These are phyloP conservation scores for Aphis gossypii DNA, from an alignment of 1,140 invertebrate species.

Conservation along the genomic window DNA sequence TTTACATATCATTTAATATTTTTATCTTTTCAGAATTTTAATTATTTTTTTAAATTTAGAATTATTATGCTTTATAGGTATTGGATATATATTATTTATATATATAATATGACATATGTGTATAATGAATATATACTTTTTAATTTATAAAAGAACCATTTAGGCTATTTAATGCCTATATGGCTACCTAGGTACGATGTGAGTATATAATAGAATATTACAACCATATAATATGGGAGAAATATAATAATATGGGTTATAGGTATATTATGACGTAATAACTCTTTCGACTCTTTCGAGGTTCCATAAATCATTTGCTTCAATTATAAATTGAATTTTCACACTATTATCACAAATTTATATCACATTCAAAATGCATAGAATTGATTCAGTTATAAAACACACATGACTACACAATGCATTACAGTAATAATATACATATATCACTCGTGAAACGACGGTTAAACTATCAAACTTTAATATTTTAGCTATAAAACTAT, in stretches of 20 bases:
- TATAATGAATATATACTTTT: not conserved
- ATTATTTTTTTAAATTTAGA: not conserved
- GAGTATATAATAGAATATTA: not conserved
- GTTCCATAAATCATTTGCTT: slow-evolving; percentile 15
- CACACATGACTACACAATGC: slow-evolving; percentile 27
- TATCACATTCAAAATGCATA: not conserved
- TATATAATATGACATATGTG: too few species aligned
- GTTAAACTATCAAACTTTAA: not conserved
- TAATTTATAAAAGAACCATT: not conserved
- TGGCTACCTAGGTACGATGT: too few species aligned
- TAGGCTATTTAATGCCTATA: too few species aligned
- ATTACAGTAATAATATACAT: not conserved
- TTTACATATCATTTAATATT: too few species aligned
- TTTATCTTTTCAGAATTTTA: too few species aligned
- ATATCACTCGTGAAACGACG: not conserved
- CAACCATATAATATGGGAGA: not conserved
- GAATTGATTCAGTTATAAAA: slow-evolving; percentile 34
- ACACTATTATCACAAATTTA: not conserved
- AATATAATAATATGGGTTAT: not conserved
- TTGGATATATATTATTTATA: too few species aligned
- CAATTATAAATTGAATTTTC: slow-evolving; percentile 5
- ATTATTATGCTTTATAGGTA: not conserved
- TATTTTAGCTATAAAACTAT: not conserved
- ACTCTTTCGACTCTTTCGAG: too few species aligned
- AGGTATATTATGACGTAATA: not conserved